These are phyloP conservation scores for Hippasteria phrygiana DNA, from an alignment of 53 echinoderm and acorn worm genomes.

Conservation along the genomic window DNA sequence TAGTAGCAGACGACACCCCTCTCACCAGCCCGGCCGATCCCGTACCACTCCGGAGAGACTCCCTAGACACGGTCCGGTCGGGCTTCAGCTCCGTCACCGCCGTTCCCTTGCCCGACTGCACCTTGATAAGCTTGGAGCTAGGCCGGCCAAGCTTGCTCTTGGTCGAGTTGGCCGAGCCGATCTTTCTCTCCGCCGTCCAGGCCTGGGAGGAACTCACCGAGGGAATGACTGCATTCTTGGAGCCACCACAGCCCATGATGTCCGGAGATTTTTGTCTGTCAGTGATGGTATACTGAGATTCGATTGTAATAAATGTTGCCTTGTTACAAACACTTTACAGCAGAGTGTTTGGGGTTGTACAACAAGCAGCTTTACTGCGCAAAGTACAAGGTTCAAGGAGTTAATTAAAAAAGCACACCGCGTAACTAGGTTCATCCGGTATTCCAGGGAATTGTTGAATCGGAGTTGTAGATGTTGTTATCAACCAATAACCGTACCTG, in stretches of 20 bases:
- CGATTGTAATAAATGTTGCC: too few relatives aligned
- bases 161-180: constrained; percentile 29
- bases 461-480: neutral
- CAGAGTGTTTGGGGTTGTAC: neutral
- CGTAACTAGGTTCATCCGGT: neutral
- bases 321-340: neutral
- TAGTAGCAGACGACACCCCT: constrained; percentile 89
- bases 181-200: constrained; percentile 60
- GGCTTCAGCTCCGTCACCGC: constrained; percentile 58
- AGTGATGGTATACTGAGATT: too few relatives aligned
- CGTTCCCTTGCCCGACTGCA: constrained; percentile 45
- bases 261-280: neutral
- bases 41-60: constrained; percentile 58
- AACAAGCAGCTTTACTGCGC: neutral
- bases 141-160: constrained; percentile 51
- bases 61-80: constrained; percentile 63
- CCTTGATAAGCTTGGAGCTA: constrained; percentile 49
- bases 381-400: constrained; percentile 15
- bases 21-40: constrained; percentile 39
- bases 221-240: constrained; percentile 62
- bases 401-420: neutral
- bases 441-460: neutral
- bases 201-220: constrained; percentile 51
- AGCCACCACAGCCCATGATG: constrained; percentile 75
- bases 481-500: neutral